These are phyloP conservation scores for Caenorhabditis sp. DNA, from an alignment of 2,888 invertebrate genomes.

Conservation along the genomic window DNA sequence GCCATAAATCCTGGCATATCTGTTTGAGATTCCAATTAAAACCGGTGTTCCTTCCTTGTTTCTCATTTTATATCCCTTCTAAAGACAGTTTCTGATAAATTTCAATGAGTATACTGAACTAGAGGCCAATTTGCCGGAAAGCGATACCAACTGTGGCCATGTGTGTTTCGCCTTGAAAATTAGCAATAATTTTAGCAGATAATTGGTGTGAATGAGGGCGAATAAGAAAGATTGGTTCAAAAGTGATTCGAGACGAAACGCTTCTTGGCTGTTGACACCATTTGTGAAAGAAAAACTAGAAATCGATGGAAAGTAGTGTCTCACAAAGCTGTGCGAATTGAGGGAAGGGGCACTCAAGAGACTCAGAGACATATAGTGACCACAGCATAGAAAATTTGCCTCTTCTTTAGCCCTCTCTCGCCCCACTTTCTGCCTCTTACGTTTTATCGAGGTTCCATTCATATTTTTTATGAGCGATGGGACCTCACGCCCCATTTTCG, in stretches of 20 bases:
- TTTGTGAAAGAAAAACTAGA: constrained; percentile 48
- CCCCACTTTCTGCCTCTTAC: constrained; percentile 16
- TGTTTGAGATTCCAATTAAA: neutral
- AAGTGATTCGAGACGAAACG: constrained; percentile 6
- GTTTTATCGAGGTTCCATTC: constrained; percentile 27
- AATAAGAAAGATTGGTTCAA: constrained; percentile 7
- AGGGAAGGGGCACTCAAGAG: constrained; percentile 52
- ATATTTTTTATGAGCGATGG: too few relatives aligned
- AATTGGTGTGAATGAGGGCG: constrained; percentile 23
- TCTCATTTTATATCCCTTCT: neutral
- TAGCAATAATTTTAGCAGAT: constrained; percentile 11
- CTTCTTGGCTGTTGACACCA: constrained; percentile 38
- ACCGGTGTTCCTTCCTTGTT: neutral
- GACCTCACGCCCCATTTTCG: constrained; percentile 28
- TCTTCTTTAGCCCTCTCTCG: constrained; percentile 23
- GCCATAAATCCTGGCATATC: neutral
- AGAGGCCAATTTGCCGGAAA: too few relatives aligned
- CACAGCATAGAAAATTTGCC: constrained; percentile 46
- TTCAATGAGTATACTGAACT: too few relatives aligned
- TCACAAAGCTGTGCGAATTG: constrained; percentile 54
- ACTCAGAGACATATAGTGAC: constrained; percentile 44
- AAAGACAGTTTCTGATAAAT: neutral
- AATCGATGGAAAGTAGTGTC: constrained; percentile 56
- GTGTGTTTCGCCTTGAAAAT: constrained; percentile 1
- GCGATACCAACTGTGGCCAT: too few relatives aligned